Conservation (phyloP, 2,888 invertebrate species). For the Trichopoda pennipes region DNA sequence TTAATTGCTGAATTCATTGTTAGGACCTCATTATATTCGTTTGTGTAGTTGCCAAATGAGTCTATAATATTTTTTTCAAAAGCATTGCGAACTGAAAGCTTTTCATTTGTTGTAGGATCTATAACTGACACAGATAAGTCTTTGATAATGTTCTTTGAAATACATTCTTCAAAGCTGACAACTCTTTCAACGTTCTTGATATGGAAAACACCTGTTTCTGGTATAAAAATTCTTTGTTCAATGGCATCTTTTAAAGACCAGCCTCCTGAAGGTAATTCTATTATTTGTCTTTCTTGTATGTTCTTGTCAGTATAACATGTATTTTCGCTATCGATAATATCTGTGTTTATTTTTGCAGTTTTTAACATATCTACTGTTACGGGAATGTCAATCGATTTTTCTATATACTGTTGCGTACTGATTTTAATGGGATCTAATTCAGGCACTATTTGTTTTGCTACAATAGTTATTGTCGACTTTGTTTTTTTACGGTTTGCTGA, state of each 20-base stretch:
- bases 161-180: slow-evolving; percentile 92
- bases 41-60: slow-evolving; percentile 88
- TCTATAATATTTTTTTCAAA: slow-evolving; percentile 90
- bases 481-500: slow-evolving; percentile 80
- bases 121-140: slow-evolving; percentile 90
- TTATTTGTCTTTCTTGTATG: slow-evolving; percentile 85
- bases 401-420: slow-evolving; percentile 76
- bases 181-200: slow-evolving; percentile 93
- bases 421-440: slow-evolving; percentile 77
- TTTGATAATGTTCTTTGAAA: slow-evolving; percentile 92
- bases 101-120: slow-evolving; percentile 88
- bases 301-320: slow-evolving; percentile 78
- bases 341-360: slow-evolving; percentile 81
- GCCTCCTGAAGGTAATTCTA: slow-evolving; percentile 91
- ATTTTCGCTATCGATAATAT: slow-evolving; percentile 81
- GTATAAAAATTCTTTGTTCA: slow-evolving; percentile 90
- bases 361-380: slow-evolving; percentile 75
- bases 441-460: slow-evolving; percentile 82
- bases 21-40: slow-evolving; percentile 83
- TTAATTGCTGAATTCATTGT: slow-evolving; percentile 88
- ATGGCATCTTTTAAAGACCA: slow-evolving; percentile 93
- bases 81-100: slow-evolving; percentile 86
- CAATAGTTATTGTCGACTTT: slow-evolving; percentile 83
- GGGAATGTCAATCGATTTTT: slow-evolving; percentile 79
- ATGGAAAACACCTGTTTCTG: slow-evolving; percentile 90